These are phyloP conservation scores for Contarinia nasturtii DNA, from an alignment of 1,140 invertebrate species.

Conservation along the genomic window DNA sequence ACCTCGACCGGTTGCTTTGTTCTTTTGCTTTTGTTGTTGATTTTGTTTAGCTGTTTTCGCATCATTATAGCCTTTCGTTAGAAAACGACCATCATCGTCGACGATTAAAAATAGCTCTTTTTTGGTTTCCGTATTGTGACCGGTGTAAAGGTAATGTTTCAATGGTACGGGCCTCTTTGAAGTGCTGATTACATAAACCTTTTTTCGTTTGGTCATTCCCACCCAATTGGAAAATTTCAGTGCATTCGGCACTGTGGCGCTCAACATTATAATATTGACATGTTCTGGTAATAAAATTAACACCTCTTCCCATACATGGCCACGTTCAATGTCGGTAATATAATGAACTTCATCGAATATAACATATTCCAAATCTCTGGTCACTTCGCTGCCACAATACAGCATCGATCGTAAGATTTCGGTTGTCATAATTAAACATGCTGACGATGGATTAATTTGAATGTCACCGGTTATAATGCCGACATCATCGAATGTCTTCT, in stretches of 20 bases:
- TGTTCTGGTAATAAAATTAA: constrained; percentile 86
- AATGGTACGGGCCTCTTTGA: constrained; percentile 85
- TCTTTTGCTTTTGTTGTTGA: constrained; percentile 5
- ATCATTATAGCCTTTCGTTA: constrained; percentile 46
- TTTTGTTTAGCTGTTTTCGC: constrained; percentile 44
- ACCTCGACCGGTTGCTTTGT: no score
- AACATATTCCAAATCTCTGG: constrained; percentile 93
- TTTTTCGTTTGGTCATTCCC: constrained; percentile 76
- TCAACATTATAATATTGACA: constrained; percentile 91
- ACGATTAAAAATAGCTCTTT: constrained; percentile 72
- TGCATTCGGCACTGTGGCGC: constrained; percentile 95
- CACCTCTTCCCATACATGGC: constrained; percentile 99
- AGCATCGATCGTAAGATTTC: constrained; percentile 96
- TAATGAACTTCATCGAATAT: constrained; percentile 99
- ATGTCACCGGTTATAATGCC: constrained; percentile 92
- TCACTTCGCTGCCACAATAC: constrained; percentile 86
- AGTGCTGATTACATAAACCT: constrained; percentile 91
- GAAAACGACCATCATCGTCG: constrained; percentile 51
- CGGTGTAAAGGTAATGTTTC: constrained; percentile 85
- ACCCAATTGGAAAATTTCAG: constrained; percentile 96
- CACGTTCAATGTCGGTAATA: constrained; percentile 92
- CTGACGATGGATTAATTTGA: constrained; percentile 83
- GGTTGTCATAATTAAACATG: constrained; percentile 98
- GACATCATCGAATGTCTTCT: constrained; percentile 77
- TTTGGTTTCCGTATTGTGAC: constrained; percentile 55